These are phyloP conservation scores for Agrotis segetum DNA, from an alignment of 2,888 invertebrate genomes.

Conservation along the genomic window DNA sequence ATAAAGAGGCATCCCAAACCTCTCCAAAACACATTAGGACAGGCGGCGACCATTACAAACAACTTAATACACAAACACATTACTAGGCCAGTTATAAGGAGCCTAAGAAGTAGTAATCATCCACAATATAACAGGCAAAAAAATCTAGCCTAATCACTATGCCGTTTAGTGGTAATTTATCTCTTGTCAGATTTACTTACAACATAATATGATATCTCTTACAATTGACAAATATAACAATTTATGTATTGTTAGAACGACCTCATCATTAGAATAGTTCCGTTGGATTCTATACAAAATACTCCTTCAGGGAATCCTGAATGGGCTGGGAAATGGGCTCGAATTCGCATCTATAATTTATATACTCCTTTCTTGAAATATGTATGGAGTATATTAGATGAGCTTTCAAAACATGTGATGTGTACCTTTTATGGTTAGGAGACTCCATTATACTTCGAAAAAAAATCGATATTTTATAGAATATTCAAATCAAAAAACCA, in stretches of 20 bases:
- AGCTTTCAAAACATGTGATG: slow-evolving; percentile 15
- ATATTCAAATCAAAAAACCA: background rate
- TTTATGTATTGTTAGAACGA: slow-evolving; percentile 34
- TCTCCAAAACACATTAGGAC: slow-evolving; percentile 32
- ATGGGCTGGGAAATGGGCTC: slow-evolving; percentile 43
- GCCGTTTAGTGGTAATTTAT: slow-evolving; percentile 47
- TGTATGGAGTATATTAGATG: slow-evolving; percentile 13
- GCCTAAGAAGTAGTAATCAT: slow-evolving; percentile 6
- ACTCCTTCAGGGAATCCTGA: slow-evolving; percentile 36
- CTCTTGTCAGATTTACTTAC: slow-evolving; percentile 37
- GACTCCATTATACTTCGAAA: background rate
- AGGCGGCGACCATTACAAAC: slow-evolving; percentile 28
- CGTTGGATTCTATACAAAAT: slow-evolving; percentile 42
- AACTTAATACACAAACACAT: slow-evolving; percentile 33
- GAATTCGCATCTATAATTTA: slow-evolving; percentile 27
- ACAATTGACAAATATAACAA: slow-evolving; percentile 50
- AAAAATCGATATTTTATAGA: background rate
- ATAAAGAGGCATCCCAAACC: slow-evolving; percentile 9
- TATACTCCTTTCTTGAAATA: background rate
- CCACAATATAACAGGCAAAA: slow-evolving; percentile 34
- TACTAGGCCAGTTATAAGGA: slow-evolving; percentile 21
- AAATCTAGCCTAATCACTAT: slow-evolving; percentile 45
- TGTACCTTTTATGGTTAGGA: background rate
- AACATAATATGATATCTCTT: slow-evolving; percentile 39
- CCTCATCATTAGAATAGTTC: slow-evolving; percentile 47